phyloP scores from a whole-genome alignment of 2,113 vertebrate genomes.

The Uria aalge region DNA sequence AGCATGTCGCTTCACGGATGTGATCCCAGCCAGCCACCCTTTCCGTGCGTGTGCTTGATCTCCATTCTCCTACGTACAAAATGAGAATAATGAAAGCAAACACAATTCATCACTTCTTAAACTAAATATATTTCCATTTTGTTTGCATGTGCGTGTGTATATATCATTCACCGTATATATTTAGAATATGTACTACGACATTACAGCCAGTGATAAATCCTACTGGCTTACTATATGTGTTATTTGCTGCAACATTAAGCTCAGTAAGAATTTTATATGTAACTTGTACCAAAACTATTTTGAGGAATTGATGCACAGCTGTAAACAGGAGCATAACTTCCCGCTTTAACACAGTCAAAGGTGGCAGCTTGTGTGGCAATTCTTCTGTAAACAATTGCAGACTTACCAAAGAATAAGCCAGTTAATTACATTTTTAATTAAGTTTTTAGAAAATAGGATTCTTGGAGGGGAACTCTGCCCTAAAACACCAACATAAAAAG shows the following conservation, averaged over 20 bases:
- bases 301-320: constrained; percentile 56
- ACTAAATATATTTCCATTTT: constrained; percentile 61
- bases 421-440: constrained; percentile 48
- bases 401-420: constrained; percentile 33
- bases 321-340: constrained; percentile 58
- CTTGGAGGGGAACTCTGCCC: background rate
- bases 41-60: constrained; percentile 10
- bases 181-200: constrained; percentile 5
- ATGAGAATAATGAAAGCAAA: constrained; percentile 63
- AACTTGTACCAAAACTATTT: constrained; percentile 62
- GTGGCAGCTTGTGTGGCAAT: constrained; percentile 51
- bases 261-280: constrained; percentile 60
- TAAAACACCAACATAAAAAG: background rate
- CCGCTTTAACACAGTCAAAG: background rate
- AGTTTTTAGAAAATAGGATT: constrained; percentile 19
- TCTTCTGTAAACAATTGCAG: constrained; percentile 43
- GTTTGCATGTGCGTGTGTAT: constrained; percentile 23
- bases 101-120: constrained; percentile 56
- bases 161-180: constrained; percentile 25
- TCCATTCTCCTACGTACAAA: constrained; percentile 28
- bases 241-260: constrained; percentile 71
- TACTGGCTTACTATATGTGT: constrained; percentile 56
- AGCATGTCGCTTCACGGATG: background rate
- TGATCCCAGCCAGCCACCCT: background rate
- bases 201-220: constrained; percentile 68